Conservation (phyloP, 2,113 vertebrate genomes). For the Epinephelus lanceolatus region DNA sequence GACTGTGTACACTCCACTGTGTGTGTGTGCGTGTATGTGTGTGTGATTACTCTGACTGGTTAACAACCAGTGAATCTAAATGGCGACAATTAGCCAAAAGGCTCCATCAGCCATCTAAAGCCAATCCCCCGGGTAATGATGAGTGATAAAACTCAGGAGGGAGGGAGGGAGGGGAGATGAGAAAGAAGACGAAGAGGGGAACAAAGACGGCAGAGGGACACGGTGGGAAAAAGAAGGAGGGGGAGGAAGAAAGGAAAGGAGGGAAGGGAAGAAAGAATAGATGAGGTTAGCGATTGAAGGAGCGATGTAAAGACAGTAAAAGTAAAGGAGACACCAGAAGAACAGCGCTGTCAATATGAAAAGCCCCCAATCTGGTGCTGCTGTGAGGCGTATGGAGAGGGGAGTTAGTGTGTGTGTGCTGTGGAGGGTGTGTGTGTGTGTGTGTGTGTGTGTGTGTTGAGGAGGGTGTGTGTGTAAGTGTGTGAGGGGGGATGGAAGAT, state of each 20-base stretch:
- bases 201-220: slow-evolving; percentile 48
- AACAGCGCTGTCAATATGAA: slow-evolving; percentile 64
- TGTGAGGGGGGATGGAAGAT: slow-evolving; percentile 41
- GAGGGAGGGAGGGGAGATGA: slow-evolving; percentile 31
- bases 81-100: slow-evolving; percentile 87
- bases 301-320: slow-evolving; percentile 40
- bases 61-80: slow-evolving; percentile 87
- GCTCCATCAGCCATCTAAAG: slow-evolving; percentile 83
- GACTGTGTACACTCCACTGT: slow-evolving; percentile 34
- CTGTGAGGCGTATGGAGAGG: slow-evolving; percentile 48
- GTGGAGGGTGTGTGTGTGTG: slow-evolving; percentile 1
- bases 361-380: slow-evolving; percentile 63
- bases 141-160: slow-evolving; percentile 80
- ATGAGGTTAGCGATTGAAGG: slow-evolving; percentile 41
- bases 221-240: not conserved
- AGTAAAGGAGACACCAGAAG: slow-evolving; percentile 57
- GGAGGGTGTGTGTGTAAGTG: slow-evolving; percentile 2
- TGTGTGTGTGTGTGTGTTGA: slow-evolving; percentile 14
- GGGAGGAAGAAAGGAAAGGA: not conserved
- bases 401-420: slow-evolving; percentile 22
- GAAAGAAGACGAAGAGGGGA: slow-evolving; percentile 46
- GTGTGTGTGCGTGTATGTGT: slow-evolving; percentile 45
- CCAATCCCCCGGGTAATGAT: slow-evolving; percentile 84
- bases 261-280: slow-evolving; percentile 11
- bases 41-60: slow-evolving; percentile 73